Evolutionary conservation across 2,888 invertebrate species (phyloP).

Genomic region (Sesia bembeciformis): DNA sequence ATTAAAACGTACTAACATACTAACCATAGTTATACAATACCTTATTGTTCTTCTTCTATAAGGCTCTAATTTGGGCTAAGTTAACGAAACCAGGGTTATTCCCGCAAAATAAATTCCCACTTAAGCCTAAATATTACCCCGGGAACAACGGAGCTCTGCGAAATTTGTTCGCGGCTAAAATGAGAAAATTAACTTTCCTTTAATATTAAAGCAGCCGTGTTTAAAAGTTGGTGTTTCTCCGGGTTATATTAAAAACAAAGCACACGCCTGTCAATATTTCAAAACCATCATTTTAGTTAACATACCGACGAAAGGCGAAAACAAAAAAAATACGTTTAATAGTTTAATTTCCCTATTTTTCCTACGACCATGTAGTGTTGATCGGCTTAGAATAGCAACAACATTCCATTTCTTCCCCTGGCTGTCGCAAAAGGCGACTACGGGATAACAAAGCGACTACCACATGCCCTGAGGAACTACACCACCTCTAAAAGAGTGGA

Average conservation of each 20-base stretch:
- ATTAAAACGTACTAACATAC: no score
- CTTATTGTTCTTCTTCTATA: not conserved
- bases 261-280: not conserved
- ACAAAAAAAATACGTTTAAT: no score
- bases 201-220: slow-evolving; percentile 23
- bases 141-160: slow-evolving; percentile 24
- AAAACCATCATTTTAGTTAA: not conserved
- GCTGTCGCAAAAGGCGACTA: no score
- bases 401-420: no score
- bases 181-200: slow-evolving; percentile 37
- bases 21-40: no score
- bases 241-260: not conserved
- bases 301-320: no score
- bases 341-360: no score
- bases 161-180: slow-evolving; percentile 33
- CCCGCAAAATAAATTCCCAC: slow-evolving; percentile 23
- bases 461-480: no score
- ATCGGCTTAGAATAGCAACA: no score
- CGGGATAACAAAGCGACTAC: no score
- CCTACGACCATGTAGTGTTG: no score
- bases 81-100: not conserved
- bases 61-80: not conserved
- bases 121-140: slow-evolving; percentile 29
- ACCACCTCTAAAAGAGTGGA: no score
- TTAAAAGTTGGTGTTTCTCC: not conserved